These are phyloP conservation scores for Siderastrea radians DNA, from an alignment of 92 coral and sea anemone species.

Conservation along the genomic window DNA sequence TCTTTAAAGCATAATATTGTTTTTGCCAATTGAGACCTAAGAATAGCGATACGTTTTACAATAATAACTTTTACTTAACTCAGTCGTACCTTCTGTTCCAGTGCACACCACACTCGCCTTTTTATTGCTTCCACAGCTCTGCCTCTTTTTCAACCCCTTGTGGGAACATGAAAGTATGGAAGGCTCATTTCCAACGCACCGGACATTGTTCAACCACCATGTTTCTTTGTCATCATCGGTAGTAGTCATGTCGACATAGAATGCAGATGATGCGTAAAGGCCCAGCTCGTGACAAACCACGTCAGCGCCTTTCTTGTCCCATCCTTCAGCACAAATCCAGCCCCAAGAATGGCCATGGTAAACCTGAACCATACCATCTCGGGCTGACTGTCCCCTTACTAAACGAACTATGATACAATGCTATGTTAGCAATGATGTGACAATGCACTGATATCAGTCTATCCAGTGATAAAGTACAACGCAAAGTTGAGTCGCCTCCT, in stretches of 20 bases:
- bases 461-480: no score
- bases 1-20: no score
- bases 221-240: neutral
- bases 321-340: conserved; percentile 31
- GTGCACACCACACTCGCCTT: conserved; percentile 40
- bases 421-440: no score
- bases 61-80: no score
- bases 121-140: neutral
- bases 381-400: conserved; percentile 18
- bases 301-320: conserved; percentile 46
- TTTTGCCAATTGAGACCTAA: no score
- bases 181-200: conserved; percentile 41
- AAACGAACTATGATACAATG: conserved; percentile 2
- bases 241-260: neutral
- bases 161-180: conserved; percentile 46
- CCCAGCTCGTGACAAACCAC: conserved; percentile 49
- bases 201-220: conserved; percentile 22
- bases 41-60: no score
- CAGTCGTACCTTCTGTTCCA: conserved; percentile 24
- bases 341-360: conserved; percentile 23
- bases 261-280: conserved; percentile 4
- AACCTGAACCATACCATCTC: conserved; percentile 46
- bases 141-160: neutral
- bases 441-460: no score
- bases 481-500: no score